Conservation (phyloP, 1,140 invertebrate species). For the Aradophagus sp. region DNA sequence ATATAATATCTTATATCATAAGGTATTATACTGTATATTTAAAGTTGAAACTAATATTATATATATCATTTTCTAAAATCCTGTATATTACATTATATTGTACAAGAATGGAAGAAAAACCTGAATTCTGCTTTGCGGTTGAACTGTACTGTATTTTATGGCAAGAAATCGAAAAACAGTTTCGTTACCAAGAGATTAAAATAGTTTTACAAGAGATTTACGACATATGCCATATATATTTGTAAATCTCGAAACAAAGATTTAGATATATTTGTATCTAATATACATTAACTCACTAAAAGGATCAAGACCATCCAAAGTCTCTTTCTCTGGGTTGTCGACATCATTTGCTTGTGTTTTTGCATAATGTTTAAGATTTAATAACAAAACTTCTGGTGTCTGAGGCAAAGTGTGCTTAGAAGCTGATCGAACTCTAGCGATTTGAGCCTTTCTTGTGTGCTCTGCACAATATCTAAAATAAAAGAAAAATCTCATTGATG, state of each 20-base stretch:
- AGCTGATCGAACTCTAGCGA: slow-evolving; percentile 76
- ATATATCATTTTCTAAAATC: no score
- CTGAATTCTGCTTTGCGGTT: no score
- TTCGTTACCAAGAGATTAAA: no score
- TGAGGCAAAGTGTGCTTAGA: slow-evolving; percentile 77
- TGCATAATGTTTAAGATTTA: slow-evolving; percentile 77
- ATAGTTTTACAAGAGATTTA: no score
- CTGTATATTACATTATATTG: no score
- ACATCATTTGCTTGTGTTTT: slow-evolving; percentile 62
- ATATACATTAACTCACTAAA: slow-evolving; percentile 75
- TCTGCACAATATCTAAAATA: slow-evolving; percentile 79
- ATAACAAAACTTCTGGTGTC: slow-evolving; percentile 78
- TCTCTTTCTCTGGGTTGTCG: slow-evolving; percentile 64
- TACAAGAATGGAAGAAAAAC: no score
- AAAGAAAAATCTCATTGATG: slow-evolving; percentile 7
- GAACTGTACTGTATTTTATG: no score
- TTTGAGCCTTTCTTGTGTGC: slow-evolving; percentile 78
- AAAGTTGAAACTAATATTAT: not conserved
- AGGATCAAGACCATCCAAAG: slow-evolving; percentile 73
- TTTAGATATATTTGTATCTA: no score
- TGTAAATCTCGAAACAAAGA: no score
- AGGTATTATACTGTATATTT: slow-evolving; percentile 5
- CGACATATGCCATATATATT: no score
- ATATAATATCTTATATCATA: no score
- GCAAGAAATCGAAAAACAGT: no score